Evolutionary conservation across 2,113 vertebrate species (phyloP).

Genomic region (Labeo rohita): DNA sequence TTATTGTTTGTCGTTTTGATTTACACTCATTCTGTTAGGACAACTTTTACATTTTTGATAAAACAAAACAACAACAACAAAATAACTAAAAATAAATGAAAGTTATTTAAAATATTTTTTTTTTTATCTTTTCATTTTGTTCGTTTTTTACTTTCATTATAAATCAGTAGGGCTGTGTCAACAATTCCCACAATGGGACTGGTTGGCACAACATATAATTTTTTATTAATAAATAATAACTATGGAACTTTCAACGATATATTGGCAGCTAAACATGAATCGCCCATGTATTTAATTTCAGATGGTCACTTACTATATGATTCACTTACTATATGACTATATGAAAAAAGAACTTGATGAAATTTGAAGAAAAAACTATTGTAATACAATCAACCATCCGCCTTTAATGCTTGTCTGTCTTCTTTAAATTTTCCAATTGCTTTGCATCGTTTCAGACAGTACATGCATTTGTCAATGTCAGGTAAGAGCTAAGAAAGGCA

Average conservation of each 20-base stretch:
- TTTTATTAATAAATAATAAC: not conserved
- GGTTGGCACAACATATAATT: no score
- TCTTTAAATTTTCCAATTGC: not conserved
- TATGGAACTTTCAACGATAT: not conserved
- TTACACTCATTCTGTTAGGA: no score
- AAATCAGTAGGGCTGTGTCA: no score
- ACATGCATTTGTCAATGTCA: constrained; percentile 63
- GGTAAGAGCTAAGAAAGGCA: constrained; percentile 66
- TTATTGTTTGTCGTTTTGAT: no score
- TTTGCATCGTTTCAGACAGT: constrained; percentile 18
- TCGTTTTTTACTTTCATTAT: no score
- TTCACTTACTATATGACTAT: no score
- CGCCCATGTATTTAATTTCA: not conserved
- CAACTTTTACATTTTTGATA: no score
- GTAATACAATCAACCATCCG: not conserved
- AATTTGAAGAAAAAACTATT: not conserved
- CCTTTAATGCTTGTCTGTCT: not conserved
- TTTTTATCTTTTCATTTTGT: no score
- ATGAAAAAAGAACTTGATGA: not conserved
- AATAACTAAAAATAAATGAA: no score
- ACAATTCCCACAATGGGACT: no score
- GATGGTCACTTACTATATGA: not conserved
- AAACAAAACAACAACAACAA: no score
- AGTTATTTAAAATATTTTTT: no score
- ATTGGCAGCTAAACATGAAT: not conserved